A percentile compares a stretch with the other conserved stretches of the same genome.
Conservation (phyloP, 1,140 invertebrate species). For the Drosophila athabasca region DNA sequence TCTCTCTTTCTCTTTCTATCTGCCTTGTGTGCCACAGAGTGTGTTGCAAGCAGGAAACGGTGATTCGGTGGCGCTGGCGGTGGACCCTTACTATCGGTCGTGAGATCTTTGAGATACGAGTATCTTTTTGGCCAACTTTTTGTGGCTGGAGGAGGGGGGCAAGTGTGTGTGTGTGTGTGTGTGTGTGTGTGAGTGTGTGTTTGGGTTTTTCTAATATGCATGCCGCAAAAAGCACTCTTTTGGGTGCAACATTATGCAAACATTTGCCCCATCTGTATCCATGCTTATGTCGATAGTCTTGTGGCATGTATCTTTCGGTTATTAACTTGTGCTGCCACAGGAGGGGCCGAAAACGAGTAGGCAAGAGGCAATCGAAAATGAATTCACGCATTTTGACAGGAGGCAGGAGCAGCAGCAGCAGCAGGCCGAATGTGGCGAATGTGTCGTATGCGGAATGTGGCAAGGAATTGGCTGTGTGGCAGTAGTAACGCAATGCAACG, state of each 20-base stretch:
- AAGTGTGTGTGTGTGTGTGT: too few relatives aligned
- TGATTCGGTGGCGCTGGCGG: constrained; percentile 27
- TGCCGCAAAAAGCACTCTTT: constrained; percentile 39
- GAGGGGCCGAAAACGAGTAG: too few relatives aligned
- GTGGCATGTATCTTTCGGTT: constrained; percentile 34
- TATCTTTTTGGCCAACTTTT: constrained; percentile 26
- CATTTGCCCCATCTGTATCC: constrained; percentile 32
- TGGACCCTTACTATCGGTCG: constrained; percentile 69
- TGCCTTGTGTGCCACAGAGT: constrained; percentile 26
- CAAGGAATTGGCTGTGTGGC: neutral
- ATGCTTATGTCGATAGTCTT: neutral
- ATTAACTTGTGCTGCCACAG: constrained; percentile 24
- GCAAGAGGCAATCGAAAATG: constrained; percentile 40
- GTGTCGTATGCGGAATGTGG: constrained; percentile 70
- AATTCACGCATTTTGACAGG: constrained; percentile 70
- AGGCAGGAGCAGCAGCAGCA: too few relatives aligned
- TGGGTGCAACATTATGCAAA: constrained; percentile 36
- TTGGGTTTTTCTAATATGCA: constrained; percentile 39
- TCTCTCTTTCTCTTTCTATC: constrained; percentile 15
- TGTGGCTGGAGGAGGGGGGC: too few relatives aligned
- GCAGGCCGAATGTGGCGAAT: constrained; percentile 31
- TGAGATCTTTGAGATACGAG: constrained; percentile 51
- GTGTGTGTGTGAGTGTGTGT: neutral
- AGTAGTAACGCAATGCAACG: constrained; percentile 1
- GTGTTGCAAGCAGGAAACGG: constrained; percentile 63